Evolutionary conservation across 2,888 invertebrate genomes (phyloP).

Genomic region (Drosophila pseudotalamancana): DNA sequence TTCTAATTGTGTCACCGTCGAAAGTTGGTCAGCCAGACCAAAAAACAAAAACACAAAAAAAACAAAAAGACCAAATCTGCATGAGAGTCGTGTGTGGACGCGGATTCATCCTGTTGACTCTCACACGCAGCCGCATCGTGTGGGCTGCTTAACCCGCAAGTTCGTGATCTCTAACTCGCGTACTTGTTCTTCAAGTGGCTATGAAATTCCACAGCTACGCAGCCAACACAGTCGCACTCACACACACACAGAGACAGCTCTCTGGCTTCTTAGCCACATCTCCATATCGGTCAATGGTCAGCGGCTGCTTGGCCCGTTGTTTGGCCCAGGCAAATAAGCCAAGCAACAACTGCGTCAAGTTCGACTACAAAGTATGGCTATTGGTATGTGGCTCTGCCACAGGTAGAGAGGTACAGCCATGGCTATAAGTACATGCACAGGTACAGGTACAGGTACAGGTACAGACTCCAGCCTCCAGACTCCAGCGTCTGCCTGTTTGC

Average conservation of each 20-base stretch:
- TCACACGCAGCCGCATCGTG: conserved; percentile 48
- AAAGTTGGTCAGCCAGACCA: conserved; percentile 69
- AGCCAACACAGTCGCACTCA: conserved; percentile 25
- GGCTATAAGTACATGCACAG: conserved; percentile 37
- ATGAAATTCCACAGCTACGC: conserved; percentile 74
- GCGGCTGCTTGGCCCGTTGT: conserved; percentile 64
- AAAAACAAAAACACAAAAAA: neutral
- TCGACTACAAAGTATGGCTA: conserved; percentile 50
- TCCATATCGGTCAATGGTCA: conserved; percentile 76
- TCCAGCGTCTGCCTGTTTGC: conserved; percentile 59
- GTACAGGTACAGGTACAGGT: conserved; percentile 34
- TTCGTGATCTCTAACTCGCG: conserved; percentile 71
- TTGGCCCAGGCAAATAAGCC: conserved; percentile 69
- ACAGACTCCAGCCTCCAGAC: too few relatives aligned
- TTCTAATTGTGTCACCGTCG: conserved; percentile 70
- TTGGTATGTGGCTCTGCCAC: conserved; percentile 40
- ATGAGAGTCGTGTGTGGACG: conserved; percentile 17
- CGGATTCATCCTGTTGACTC: conserved; percentile 45
- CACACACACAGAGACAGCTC: conserved; percentile 10
- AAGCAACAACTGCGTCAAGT: conserved; percentile 25
- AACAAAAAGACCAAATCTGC: conserved; percentile 33
- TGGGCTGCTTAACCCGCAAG: conserved; percentile 70
- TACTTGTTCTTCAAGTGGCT: conserved; percentile 67
- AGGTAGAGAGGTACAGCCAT: conserved; percentile 31
- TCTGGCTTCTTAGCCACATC: conserved; percentile 24